Conservation (phyloP, 1,140 invertebrate genomes). For the Caenorhabditis briggsae region DNA sequence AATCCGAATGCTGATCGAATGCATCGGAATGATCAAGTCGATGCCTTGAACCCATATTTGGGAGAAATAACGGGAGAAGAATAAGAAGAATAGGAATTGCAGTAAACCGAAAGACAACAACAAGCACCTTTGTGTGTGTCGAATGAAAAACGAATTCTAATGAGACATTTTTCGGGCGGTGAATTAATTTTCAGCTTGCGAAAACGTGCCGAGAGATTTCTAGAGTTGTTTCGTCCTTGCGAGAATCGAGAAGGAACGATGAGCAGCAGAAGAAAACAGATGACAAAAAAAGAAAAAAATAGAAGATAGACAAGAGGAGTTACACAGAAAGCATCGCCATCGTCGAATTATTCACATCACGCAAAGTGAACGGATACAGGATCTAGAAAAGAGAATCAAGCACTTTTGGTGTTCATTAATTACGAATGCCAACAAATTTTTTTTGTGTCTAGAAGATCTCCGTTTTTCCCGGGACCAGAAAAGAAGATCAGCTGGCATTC, state of each 20-base stretch:
- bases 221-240: not conserved
- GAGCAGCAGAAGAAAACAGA: slow-evolving; percentile 2
- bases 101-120: slow-evolving; percentile 2
- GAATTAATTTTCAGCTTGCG: slow-evolving; percentile 4
- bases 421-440: not conserved
- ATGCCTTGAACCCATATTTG: not conserved
- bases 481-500: too few relatives aligned
- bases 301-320: not conserved
- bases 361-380: slow-evolving; percentile 19
- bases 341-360: slow-evolving; percentile 28
- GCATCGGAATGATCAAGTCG: slow-evolving; percentile 34
- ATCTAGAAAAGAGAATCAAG: not conserved
- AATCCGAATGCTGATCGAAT: slow-evolving; percentile 43
- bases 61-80: not conserved
- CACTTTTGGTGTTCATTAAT: slow-evolving; percentile 37
- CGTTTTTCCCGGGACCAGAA: too few relatives aligned
- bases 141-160: slow-evolving; percentile 33
- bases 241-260: not conserved
- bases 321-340: not conserved
- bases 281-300: not conserved
- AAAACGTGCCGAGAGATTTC: slow-evolving; percentile 8
- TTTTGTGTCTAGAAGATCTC: too few relatives aligned
- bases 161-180: slow-evolving; percentile 33
- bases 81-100: not conserved
- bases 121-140: slow-evolving; percentile 6